Conservation (phyloP, 2,113 vertebrate genomes). For the Pardalotus punctatus region DNA sequence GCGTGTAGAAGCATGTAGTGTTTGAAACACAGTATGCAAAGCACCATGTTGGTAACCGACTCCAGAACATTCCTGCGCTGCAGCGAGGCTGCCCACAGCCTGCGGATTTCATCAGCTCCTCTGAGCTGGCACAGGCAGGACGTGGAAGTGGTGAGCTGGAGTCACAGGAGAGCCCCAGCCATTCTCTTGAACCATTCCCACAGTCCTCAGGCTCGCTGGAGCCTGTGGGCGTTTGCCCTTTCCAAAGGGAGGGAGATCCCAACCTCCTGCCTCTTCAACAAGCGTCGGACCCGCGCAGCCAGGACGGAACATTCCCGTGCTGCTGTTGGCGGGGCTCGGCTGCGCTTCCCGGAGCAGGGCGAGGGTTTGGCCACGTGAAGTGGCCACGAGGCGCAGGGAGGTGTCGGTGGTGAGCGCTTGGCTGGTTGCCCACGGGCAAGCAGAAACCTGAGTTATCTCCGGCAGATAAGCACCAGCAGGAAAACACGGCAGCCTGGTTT, state of each 20-base stretch:
- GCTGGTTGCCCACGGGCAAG: conserved; percentile 3
- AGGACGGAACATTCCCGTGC: rapidly evolving
- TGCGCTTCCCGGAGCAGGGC: neutral
- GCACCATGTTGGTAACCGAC: neutral
- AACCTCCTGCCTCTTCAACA: rapidly evolving
- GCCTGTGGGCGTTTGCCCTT: neutral
- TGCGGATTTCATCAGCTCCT: neutral
- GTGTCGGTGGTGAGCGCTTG: neutral
- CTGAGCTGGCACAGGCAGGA: neutral
- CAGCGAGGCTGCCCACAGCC: neutral
- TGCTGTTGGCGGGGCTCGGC: rapidly evolving
- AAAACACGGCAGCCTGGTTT: neutral
- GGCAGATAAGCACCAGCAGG: neutral
- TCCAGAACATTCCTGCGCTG: neutral
- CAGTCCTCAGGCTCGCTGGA: neutral
- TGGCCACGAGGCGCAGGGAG: neutral
- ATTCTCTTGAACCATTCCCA: neutral
- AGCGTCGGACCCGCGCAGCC: rapidly evolving
- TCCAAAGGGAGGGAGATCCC: neutral
- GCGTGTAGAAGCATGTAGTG: neutral
- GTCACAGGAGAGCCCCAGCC: neutral
- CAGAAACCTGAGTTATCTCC: neutral
- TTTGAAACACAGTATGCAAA: conserved; percentile 26
- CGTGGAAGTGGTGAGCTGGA: neutral
- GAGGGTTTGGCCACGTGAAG: neutral